Percentiles rank a stretch among this genome's conserved stretches.
These are phyloP conservation scores for Nothoprocta perdicaria DNA, from an alignment of 2,113 vertebrate species.

Conservation along the genomic window DNA sequence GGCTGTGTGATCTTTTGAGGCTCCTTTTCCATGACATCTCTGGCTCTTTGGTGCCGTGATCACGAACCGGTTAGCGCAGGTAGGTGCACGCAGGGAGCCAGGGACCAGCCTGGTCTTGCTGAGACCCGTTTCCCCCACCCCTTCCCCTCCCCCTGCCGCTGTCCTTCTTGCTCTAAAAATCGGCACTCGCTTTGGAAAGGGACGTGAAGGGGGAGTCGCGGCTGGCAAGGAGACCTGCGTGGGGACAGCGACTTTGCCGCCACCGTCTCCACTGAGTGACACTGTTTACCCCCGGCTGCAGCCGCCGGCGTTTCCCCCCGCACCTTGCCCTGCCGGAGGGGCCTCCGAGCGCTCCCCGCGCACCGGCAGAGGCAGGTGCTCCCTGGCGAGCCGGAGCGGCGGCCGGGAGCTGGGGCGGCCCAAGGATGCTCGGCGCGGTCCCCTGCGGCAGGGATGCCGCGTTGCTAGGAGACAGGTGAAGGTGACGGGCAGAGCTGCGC, in stretches of 20 bases:
- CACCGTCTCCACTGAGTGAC: neutral
- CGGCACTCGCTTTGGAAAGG: accelerated
- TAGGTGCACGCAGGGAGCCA: accelerated
- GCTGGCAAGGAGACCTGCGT: neutral
- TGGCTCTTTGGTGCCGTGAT: accelerated
- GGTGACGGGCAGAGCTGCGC: constrained; percentile 48
- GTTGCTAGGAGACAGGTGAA: constrained; percentile 75
- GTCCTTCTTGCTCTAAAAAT: neutral
- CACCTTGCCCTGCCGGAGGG: neutral
- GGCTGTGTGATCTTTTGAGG: accelerated
- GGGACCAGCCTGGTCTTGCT: accelerated
- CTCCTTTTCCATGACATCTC: neutral
- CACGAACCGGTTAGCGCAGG: neutral
- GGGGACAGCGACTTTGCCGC: neutral
- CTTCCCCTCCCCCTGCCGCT: neutral
- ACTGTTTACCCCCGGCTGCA: neutral
- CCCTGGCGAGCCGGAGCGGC: neutral
- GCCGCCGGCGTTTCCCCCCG: neutral
- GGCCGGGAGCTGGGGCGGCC: neutral
- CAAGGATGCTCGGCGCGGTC: constrained; percentile 48
- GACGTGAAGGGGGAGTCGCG: neutral
- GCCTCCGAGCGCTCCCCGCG: neutral
- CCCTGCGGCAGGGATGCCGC: constrained; percentile 37
- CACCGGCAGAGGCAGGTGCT: neutral
- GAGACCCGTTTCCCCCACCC: neutral